phyloP scores from a whole-genome alignment of 2,888 invertebrate species.

The Spilarctia lutea region DNA sequence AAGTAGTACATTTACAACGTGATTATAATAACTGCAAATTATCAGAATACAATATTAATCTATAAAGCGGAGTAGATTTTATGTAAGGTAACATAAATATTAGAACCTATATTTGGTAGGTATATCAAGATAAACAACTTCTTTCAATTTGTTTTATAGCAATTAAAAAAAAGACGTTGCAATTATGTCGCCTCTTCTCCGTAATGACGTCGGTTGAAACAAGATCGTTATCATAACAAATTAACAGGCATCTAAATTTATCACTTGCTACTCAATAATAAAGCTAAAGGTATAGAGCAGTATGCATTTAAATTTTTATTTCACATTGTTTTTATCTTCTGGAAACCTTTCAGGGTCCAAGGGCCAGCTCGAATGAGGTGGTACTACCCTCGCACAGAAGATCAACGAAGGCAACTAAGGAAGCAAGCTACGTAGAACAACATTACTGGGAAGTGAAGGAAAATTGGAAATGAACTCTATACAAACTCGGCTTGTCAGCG shows the following conservation, averaged over 20 bases:
- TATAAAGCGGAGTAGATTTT: no score
- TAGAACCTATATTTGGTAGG: neutral
- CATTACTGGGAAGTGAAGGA: no score
- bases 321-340: neutral
- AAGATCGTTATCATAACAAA: neutral
- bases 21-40: no score
- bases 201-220: neutral
- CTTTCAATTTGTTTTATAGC: neutral
- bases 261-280: neutral
- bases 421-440: no score
- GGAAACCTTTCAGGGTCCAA: no score
- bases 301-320: neutral
- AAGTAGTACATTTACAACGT: no score
- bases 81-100: neutral
- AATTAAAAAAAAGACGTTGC: neutral
- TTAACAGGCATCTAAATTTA: neutral
- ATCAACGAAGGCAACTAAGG: no score
- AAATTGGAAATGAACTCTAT: no score
- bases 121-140: neutral
- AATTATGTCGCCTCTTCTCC: neutral
- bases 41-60: no score
- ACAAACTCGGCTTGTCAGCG: no score
- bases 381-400: no score
- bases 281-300: neutral
- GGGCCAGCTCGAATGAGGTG: no score